Percentiles rank a stretch among this genome's conserved stretches.
Conservation (phyloP, 2,113 vertebrate species). For the Tricholaema leucomelas region DNA sequence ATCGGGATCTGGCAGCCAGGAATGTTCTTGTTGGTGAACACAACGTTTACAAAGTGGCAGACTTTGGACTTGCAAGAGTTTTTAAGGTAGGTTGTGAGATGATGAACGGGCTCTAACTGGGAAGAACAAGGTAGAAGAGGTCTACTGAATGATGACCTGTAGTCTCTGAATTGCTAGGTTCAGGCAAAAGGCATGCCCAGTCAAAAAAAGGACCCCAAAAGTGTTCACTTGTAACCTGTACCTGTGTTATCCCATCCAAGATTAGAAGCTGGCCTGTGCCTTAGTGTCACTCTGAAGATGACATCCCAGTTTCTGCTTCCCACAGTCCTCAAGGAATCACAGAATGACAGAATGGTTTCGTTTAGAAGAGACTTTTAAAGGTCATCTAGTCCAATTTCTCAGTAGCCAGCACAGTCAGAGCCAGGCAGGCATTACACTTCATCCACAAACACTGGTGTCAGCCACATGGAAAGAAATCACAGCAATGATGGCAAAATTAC, state of each 20-base stretch:
- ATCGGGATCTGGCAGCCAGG: slow-evolving; percentile 93
- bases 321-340: background rate
- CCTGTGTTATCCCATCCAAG: background rate
- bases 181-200: background rate
- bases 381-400: too few species aligned
- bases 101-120: background rate
- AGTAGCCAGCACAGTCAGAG: too few species aligned
- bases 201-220: background rate
- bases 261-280: background rate
- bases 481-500: background rate
- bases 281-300: background rate
- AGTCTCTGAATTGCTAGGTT: background rate
- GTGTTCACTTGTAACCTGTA: background rate
- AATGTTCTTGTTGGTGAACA: slow-evolving; percentile 97
- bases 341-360: too few species aligned
- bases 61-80: slow-evolving; percentile 95
- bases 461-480: background rate
- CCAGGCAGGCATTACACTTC: background rate
- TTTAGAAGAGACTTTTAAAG: too few species aligned
- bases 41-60: slow-evolving; percentile 93
- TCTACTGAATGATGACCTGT: background rate
- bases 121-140: background rate
- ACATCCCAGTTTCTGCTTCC: background rate
- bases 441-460: background rate
- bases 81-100: slow-evolving; percentile 81